These are phyloP conservation scores for Choreutis nemorana DNA, from an alignment of 2,888 invertebrate species.

Conservation along the genomic window DNA sequence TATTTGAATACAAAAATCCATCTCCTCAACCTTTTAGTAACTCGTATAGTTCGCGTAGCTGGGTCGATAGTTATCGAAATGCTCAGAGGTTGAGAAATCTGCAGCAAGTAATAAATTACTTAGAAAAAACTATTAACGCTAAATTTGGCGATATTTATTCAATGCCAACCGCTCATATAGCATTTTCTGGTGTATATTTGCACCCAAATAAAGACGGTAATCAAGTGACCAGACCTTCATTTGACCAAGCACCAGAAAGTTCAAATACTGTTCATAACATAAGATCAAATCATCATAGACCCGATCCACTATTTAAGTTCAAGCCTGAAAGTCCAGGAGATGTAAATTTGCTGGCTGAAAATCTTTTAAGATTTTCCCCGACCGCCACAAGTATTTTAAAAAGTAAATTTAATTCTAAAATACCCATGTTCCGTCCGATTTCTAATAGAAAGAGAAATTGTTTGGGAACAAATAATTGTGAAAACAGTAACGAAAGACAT, in stretches of 20 bases:
- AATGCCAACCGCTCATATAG: constrained; percentile 29
- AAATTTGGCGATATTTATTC: constrained; percentile 45
- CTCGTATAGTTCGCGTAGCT: constrained; percentile 38
- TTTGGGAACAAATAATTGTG: constrained; percentile 21
- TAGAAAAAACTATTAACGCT: constrained; percentile 51
- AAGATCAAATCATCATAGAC: constrained; percentile 37
- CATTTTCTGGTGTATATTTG: constrained; percentile 46
- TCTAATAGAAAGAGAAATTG: constrained; percentile 25
- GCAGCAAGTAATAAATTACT: constrained; percentile 47
- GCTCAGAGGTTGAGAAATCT: constrained; percentile 51
- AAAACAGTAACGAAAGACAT: constrained; percentile 11
- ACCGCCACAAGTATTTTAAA: constrained; percentile 16
- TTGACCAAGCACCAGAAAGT: constrained; percentile 20
- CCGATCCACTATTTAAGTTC: constrained; percentile 73
- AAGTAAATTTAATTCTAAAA: constrained; percentile 15
- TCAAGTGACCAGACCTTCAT: constrained; percentile 9
- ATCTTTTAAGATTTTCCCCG: constrained; percentile 38
- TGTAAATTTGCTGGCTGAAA: constrained; percentile 74
- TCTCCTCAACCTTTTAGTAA: constrained; percentile 48
- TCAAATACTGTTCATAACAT: constrained; percentile 24
- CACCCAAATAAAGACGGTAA: constrained; percentile 29
- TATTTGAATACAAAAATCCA: constrained; percentile 43
- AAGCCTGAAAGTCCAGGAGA: constrained; percentile 79
- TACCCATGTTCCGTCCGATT: constrained; percentile 34
- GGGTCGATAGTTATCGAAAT: constrained; percentile 51